phyloP scores from a whole-genome alignment of 1,140 invertebrate species.

The Adelges cooleyi region DNA sequence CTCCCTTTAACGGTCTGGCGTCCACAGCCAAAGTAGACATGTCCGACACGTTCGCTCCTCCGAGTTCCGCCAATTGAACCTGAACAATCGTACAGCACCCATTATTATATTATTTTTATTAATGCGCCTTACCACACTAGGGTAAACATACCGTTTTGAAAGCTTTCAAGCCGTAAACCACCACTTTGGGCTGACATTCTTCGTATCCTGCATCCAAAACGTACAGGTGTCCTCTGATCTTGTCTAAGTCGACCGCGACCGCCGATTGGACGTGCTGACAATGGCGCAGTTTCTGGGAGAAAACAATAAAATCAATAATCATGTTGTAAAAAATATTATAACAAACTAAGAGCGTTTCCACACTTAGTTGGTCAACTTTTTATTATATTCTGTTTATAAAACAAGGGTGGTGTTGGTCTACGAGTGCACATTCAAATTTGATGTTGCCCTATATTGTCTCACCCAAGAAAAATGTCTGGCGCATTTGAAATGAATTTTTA shows the following conservation, averaged over 20 bases:
- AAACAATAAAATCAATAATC: neutral
- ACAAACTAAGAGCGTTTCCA: no score
- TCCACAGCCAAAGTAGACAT: neutral
- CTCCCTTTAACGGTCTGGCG: neutral
- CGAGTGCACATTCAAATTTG: no score
- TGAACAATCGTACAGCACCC: neutral
- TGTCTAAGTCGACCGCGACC: conserved; percentile 1
- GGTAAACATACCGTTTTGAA: conserved; percentile 53
- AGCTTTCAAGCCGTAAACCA: conserved; percentile 60
- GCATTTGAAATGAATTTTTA: no score
- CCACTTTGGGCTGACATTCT: conserved; percentile 61
- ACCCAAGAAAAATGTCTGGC: no score
- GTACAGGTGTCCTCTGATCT: conserved; percentile 46
- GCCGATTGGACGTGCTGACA: conserved; percentile 32
- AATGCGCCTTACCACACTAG: no score
- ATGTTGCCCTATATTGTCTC: no score
- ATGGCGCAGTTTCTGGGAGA: conserved; percentile 47
- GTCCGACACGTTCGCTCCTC: neutral
- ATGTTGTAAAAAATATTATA: no score
- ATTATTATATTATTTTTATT: neutral
- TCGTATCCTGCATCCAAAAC: conserved; percentile 58
- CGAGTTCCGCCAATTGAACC: neutral
- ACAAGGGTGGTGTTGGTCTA: no score
- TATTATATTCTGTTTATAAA: no score
- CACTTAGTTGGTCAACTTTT: no score